Percentiles rank a stretch among this genome's conserved stretches.
Conservation (phyloP, 2,888 invertebrate genomes). For the Diaprepes abbreviatus region DNA sequence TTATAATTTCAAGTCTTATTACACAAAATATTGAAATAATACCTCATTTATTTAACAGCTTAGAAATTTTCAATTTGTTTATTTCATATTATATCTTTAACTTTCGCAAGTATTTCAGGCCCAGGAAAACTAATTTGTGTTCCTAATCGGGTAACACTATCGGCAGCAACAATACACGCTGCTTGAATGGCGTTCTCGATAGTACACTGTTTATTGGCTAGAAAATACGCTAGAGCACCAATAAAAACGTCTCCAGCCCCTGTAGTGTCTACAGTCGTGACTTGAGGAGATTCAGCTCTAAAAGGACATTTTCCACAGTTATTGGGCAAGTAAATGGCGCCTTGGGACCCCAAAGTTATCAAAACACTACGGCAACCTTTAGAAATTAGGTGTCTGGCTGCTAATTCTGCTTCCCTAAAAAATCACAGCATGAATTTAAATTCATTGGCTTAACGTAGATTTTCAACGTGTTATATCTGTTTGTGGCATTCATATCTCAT, state of each 20-base stretch:
- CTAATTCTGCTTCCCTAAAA: constrained; percentile 75
- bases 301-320: constrained; percentile 54
- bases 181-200: constrained; percentile 79
- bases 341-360: constrained; percentile 87
- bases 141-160: constrained; percentile 84
- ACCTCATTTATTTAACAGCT: no score
- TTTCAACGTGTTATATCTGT: no score
- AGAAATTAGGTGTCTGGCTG: constrained; percentile 74
- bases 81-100: constrained; percentile 17
- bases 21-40: no score
- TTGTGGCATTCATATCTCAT: no score
- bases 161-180: constrained; percentile 83
- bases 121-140: constrained; percentile 84
- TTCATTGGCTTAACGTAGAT: no score
- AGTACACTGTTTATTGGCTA: constrained; percentile 74
- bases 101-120: constrained; percentile 51
- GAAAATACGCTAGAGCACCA: constrained; percentile 87
- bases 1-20: no score
- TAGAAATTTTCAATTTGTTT: no score
- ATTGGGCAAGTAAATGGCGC: constrained; percentile 78
- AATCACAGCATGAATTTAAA: no score
- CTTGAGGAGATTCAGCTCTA: constrained; percentile 75
- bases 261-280: constrained; percentile 87
- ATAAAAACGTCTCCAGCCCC: constrained; percentile 98
- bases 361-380: constrained; percentile 85